Evolutionary conservation across 2,797 vertebrate genomes (phyloP).

Genomic region (Malacoraja senta): DNA sequence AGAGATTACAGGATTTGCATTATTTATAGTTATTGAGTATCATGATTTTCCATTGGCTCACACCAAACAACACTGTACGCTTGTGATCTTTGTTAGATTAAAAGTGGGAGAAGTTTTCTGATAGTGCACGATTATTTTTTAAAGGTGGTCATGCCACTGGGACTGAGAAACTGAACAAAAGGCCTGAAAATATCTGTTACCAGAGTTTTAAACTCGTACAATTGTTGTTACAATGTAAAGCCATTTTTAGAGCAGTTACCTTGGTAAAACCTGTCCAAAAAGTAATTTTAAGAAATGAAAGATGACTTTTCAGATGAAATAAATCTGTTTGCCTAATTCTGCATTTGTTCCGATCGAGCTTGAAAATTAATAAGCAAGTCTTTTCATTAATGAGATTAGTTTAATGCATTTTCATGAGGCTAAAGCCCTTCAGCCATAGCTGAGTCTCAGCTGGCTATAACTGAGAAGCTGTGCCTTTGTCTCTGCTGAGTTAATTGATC

Average conservation of each 20-base stretch:
- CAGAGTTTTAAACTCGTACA: not conserved
- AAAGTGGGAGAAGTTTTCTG: not conserved
- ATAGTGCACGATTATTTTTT: not conserved
- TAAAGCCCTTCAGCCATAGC: not conserved
- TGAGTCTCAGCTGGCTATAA: not conserved
- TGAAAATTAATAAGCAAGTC: not conserved
- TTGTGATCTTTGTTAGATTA: constrained; percentile 1
- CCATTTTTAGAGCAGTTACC: not conserved
- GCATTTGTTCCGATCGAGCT: not conserved
- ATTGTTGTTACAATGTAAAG: not conserved
- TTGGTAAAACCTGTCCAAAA: not conserved
- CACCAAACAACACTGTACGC: not conserved
- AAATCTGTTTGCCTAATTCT: not conserved
- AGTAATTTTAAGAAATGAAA: not conserved
- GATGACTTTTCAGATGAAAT: not conserved
- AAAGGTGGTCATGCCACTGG: not conserved
- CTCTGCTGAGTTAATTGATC: not conserved
- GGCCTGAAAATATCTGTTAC: not conserved
- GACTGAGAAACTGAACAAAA: not conserved
- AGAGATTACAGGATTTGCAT: not conserved
- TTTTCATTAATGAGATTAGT: not conserved
- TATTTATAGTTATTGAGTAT: not conserved
- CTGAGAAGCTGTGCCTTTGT: too few relatives aligned
- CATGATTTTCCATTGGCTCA: not conserved
- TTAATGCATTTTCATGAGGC: not conserved